Base-by-base conservation (phyloP, 1,140 invertebrate genomes). In the Oscheius sp. region DNA sequence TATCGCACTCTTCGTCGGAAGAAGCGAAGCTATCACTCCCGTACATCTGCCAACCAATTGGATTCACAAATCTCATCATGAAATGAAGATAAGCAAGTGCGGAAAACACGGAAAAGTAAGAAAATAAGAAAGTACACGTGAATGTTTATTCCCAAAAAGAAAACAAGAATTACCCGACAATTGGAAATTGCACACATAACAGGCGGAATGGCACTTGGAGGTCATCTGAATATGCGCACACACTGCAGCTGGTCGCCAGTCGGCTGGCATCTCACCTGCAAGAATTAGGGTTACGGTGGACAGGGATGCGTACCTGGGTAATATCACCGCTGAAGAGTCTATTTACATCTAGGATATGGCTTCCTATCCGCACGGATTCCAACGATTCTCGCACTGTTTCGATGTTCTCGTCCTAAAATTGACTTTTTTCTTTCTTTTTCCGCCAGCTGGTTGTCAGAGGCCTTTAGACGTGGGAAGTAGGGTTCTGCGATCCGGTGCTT, bases 201-300 rank as follows among this genome's bases (percentile, higher is more conserved):
- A 42, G n/a, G 7, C 38, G n/a, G 38, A n/a, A 42, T 42, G 38
- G 38, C 38, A 42, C 38, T 10, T 42, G 7, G 38, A 42, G 45
- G 15, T 68, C 49, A 68, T 15, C 52, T 3, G 4, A 32, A 3
- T 1, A 68, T 10, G 26, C 35, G 29, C n/a, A 23, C n/a, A 31
- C 67, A 68, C 13, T 49, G 28, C 67, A 68, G 58, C 28, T 68
- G 23, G 2, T 68, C 67, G 38, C 32, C 67, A 31, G 15, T 68
- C 32, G 36, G 36, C 35, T 36, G 28, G 45, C 67, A 68, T 4
- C 67, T 49, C 23, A 68, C 67, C 65, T 67, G 46, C n/a, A 67
- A 66, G n/a, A 1, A 64, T n/a, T 34, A 55, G 20, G 55, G 18
- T n/a, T 10, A 42, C 38, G n/a, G n/a, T 42, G n/a, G n/a, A 10